These are phyloP conservation scores for Ammospiza nelsoni DNA, from an alignment of 2,113 vertebrate species.

Conservation along the genomic window DNA sequence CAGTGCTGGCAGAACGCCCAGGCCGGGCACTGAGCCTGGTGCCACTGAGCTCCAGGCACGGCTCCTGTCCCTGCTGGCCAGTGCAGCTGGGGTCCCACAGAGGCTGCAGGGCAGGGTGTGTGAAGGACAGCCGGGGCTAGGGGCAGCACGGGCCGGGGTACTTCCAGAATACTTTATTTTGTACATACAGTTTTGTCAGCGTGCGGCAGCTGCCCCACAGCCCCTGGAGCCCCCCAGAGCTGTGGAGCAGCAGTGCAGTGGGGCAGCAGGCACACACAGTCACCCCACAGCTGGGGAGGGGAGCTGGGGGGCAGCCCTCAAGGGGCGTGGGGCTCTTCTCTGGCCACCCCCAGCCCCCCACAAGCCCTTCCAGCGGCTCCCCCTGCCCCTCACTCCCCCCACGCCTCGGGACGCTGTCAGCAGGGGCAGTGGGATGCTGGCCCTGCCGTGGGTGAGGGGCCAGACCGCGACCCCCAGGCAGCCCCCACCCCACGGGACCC, in stretches of 20 bases:
- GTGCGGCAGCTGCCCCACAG: background rate
- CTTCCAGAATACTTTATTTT: constrained; percentile 56
- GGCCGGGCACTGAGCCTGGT: background rate
- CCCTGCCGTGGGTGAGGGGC: background rate
- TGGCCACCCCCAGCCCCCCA: background rate
- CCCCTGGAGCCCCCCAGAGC: background rate
- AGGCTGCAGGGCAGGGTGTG: background rate
- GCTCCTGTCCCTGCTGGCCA: background rate
- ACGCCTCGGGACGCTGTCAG: background rate
- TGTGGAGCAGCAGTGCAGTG: background rate
- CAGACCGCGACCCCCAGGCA: background rate
- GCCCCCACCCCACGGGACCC: background rate
- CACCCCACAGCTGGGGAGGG: background rate
- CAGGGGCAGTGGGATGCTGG: background rate
- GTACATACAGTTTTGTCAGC: constrained; percentile 35
- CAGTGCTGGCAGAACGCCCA: background rate
- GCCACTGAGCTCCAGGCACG: background rate
- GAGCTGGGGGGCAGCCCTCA: background rate
- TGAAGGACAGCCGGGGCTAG: background rate
- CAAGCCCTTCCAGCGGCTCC: background rate
- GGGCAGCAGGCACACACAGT: background rate
- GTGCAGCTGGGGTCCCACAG: accelerated
- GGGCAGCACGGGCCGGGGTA: background rate
- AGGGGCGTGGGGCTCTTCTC: background rate
- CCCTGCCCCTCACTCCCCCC: background rate